Base-by-base conservation (phyloP, 2,888 invertebrate genomes). In the Cyaniris semiargus region DNA sequence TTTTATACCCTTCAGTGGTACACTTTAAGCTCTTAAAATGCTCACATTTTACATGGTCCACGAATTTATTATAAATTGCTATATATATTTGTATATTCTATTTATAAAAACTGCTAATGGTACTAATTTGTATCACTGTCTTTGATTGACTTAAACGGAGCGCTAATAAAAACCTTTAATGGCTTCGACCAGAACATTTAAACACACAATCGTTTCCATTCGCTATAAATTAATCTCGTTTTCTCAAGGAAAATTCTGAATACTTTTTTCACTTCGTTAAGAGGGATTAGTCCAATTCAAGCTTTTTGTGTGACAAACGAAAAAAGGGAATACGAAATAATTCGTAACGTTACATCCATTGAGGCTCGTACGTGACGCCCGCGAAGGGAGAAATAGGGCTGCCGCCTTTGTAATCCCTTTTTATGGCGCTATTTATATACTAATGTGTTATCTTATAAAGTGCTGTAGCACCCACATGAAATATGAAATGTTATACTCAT, bases 271-370 rank as follows among this genome's bases (percentile, higher is more conserved):
- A 56, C 31, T 53, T 76, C 76, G 76, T 70, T 53, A 70, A 70
- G 74, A 53, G 74, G 70, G 76, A 76, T 76, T 76, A 76, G 76
- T 70, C 70, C 70, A 76, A 76, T 76, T 76, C 70, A 53, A 70
- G 70, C 76, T 72, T 74, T 44, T 77, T 74, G 70, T 76, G 70
- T 80, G 79, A 78, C 79, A 79, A 83, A 81, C 81, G 81, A 81
- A 81, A 82, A 84, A 74, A 85, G 83, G 83, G 83, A 83, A 84
- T 83, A 84, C 83, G 83, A 83, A 86, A 86, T 86, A 85, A 86
- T 86, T 86, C 82, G 82, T 80, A 83, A 85, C 85, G 85, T 89
- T 87, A 88, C 85, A 87, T 84, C 84, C 85, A 86, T 83, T 83
- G 87, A 84, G 81, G 82, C 82, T 79, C 66, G 84, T 83, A 86